These are phyloP conservation scores for Lepidocolaptes lacrymiger DNA, from an alignment of 2,797 vertebrate genomes.

Conservation along the genomic window DNA sequence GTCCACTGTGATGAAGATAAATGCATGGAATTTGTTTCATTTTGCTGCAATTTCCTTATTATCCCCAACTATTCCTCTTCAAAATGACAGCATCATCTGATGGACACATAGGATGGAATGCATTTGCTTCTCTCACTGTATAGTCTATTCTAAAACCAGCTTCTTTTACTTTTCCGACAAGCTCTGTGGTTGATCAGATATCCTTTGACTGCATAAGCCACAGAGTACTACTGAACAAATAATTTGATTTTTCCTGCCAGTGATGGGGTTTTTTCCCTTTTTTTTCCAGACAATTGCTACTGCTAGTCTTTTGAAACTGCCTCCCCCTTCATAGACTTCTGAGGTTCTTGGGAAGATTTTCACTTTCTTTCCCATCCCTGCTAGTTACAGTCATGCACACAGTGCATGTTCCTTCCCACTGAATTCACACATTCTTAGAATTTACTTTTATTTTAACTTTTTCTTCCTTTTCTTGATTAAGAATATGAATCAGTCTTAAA, in stretches of 20 bases:
- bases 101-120: neutral
- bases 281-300: neutral
- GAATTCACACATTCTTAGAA: neutral
- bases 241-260: neutral
- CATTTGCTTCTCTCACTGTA: neutral
- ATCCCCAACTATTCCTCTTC: neutral
- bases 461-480: neutral
- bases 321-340: neutral
- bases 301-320: neutral
- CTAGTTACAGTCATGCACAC: neutral
- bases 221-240: neutral
- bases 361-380: neutral
- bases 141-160: neutral
- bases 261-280: fast-evolving
- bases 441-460: neutral
- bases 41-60: constrained; percentile 27
- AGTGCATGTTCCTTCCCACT: neutral
- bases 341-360: neutral
- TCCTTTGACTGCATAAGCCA: neutral
- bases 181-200: neutral
- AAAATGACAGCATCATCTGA: neutral
- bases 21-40: neutral
- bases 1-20: neutral
- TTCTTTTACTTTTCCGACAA: neutral
- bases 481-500: fast-evolving